These are phyloP conservation scores for Hyposoter didymator DNA, from an alignment of 2,888 invertebrate genomes.

Conservation along the genomic window DNA sequence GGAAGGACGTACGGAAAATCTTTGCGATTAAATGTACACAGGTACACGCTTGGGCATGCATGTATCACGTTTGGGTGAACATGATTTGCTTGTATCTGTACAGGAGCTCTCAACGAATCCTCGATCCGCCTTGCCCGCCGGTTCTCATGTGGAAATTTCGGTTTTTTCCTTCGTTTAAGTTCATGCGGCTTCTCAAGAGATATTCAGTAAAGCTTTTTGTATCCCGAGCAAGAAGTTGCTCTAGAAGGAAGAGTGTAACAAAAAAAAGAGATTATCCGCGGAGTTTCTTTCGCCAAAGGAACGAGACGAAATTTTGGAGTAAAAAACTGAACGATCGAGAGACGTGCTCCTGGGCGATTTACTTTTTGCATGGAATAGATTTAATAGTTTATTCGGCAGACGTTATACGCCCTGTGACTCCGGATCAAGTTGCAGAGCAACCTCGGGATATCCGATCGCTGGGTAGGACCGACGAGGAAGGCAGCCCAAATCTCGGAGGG, in stretches of 20 bases:
- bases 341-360: not conserved
- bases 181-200: not conserved
- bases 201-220: slow-evolving; percentile 5
- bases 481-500: slow-evolving; percentile 24
- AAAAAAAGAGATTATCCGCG: not conserved
- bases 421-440: slow-evolving; percentile 23
- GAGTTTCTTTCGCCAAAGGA: not conserved
- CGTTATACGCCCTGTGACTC: slow-evolving; percentile 2
- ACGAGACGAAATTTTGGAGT: not conserved
- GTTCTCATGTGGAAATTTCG: not conserved
- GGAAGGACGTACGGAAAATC: not conserved
- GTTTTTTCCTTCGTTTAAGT: not conserved
- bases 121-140: not conserved
- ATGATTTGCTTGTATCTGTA: not conserved
- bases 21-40: not conserved
- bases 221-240: not conserved
- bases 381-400: slow-evolving; percentile 1
- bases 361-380: not conserved
- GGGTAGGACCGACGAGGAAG: slow-evolving; percentile 4
- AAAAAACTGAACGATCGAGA: slow-evolving; percentile 18
- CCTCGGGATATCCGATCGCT: slow-evolving; percentile 25
- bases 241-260: not conserved
- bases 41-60: not conserved
- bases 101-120: not conserved
- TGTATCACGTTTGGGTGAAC: not conserved